Evolutionary conservation across 2,888 invertebrate genomes (phyloP).

Genomic region (Lampropteryx suffumata): DNA sequence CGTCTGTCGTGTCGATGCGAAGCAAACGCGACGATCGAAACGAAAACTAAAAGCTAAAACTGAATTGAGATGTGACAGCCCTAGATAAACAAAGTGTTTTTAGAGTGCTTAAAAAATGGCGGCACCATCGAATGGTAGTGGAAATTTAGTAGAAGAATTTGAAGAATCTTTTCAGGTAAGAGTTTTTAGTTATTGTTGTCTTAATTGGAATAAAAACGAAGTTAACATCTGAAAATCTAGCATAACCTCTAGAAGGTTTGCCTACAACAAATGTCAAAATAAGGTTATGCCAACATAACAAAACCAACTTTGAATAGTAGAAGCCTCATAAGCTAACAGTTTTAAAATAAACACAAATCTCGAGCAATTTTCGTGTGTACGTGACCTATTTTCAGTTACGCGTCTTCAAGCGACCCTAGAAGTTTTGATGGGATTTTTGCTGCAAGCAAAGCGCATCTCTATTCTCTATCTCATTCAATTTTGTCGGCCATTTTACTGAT

Average conservation of each 20-base stretch:
- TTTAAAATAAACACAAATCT: constrained; percentile 40
- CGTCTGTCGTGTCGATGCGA: not conserved
- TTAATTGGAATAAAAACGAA: constrained; percentile 8
- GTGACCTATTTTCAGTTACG: constrained; percentile 72
- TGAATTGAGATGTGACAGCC: constrained; percentile 30
- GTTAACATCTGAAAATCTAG: constrained; percentile 30
- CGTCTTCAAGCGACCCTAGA: constrained; percentile 58
- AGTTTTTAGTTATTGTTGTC: constrained; percentile 8
- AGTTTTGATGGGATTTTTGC: constrained; percentile 64
- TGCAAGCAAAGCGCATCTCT: constrained; percentile 69
- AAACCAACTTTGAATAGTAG: constrained; percentile 51
- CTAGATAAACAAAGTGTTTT: constrained; percentile 24
- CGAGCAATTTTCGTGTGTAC: constrained; percentile 64
- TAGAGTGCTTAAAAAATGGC: constrained; percentile 79
- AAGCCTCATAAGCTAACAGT: constrained; percentile 69
- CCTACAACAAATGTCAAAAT: constrained; percentile 61
- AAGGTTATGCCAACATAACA: constrained; percentile 61
- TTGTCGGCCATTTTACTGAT: constrained; percentile 79
- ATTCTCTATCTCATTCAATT: constrained; percentile 35
- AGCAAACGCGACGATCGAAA: not conserved
- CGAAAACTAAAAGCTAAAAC: no score
- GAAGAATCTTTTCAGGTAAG: constrained; percentile 94
- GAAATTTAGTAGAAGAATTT: constrained; percentile 94
- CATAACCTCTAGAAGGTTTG: constrained; percentile 53
- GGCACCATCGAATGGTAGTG: constrained; percentile 91